A percentile compares a stretch with the other conserved stretches of the same genome.
Evolutionary conservation across 2,888 invertebrate genomes (phyloP).

Genomic region (Chydorus sphaericus): DNA sequence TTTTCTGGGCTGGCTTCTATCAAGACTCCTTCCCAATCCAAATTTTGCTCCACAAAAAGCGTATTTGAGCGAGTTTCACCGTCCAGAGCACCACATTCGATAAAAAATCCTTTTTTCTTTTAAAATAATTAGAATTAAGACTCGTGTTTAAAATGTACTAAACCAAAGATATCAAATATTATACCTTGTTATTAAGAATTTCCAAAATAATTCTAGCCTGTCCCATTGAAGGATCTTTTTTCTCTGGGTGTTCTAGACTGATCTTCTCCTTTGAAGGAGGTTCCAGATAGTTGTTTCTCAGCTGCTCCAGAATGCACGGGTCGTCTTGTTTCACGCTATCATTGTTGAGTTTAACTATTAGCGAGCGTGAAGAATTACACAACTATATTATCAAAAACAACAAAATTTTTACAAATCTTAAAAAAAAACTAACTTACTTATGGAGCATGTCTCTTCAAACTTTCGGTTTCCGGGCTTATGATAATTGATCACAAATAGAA

Average conservation of each 20-base stretch:
- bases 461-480: not conserved
- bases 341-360: not conserved
- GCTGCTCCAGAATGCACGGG: conserved; percentile 12
- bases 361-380: not conserved
- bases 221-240: conserved; percentile 30
- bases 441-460: not conserved
- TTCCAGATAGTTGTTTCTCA: conserved; percentile 13
- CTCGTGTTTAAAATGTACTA: not conserved
- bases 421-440: not conserved
- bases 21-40: conserved; percentile 27
- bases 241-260: conserved; percentile 23
- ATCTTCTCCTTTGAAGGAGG: conserved; percentile 13
- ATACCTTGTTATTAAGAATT: conserved; percentile 29
- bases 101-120: conserved; percentile 14
- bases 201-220: conserved; percentile 28
- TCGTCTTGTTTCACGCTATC: conserved; percentile 8
- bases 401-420: too few species aligned
- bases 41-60: conserved; percentile 26
- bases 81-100: conserved; percentile 26
- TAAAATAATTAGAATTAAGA: not conserved
- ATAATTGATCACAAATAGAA: not conserved
- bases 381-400: not conserved
- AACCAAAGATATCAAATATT: not conserved
- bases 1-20: conserved; percentile 28
- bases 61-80: conserved; percentile 31